Base-by-base conservation (phyloP, 2,888 invertebrate species). In the Lumbricus terrestris region DNA sequence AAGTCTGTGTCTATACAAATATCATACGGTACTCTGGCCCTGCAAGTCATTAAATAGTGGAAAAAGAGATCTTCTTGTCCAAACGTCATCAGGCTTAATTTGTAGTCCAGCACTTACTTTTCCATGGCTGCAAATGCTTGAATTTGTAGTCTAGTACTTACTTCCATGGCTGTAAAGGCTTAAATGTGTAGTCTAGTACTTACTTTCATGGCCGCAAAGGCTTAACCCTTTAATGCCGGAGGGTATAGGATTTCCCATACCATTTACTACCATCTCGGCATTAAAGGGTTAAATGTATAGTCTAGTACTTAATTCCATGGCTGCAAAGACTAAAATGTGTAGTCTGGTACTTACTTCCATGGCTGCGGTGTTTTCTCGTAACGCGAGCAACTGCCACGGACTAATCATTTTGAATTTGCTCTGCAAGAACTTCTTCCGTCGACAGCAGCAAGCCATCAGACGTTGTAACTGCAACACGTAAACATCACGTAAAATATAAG, bases 351-450 rank as follows among this genome's bases (percentile, higher is more conserved):
- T 91, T 90, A 95, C 95, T 93, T 95, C 94, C 93, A 95, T 94
- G 42, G 95, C 94, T 85, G 94, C 94, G 96, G 94, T 93, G 92
- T 95, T 94, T 93, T 96, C 97, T 91, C 97, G 96, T 91, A 97
- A 95, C 1, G 97, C 97, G 92, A 97, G 95, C 92, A 97, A 95
- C 95, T 97, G 96, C 92, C 97, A 96, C 92, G 97, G 97, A 0
- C 96, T 96, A 82, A 97, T 96, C 92, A 97, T 96, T 93, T 97
- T 97, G 92, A 96, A 96, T 94, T 96, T 96, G 93, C 96, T 95
- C 93, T 96, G 96, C 91, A 96, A 96, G 89, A 97, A 96, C 93
- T 97, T 97, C 93, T 96, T 96, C 95, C 97, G 97, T 92, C 97
- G 95, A 93, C 96, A 96, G 93, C 96, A 97, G 94, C 97, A 97